phyloP scores from a whole-genome alignment of 2,797 vertebrate species.

The Cheracebus regulus region DNA sequence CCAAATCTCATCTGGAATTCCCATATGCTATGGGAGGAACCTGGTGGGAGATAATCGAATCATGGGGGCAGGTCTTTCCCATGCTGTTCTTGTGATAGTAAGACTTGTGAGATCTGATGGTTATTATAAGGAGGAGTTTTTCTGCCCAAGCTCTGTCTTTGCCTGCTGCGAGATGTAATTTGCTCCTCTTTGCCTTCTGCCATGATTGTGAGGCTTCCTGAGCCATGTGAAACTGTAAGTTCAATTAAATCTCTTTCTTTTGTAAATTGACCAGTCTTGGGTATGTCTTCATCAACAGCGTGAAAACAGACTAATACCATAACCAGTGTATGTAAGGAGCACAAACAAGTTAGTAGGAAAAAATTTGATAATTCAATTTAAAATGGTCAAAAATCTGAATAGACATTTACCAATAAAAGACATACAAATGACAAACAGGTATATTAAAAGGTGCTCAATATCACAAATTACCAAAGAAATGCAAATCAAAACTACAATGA shows the following conservation, averaged over 20 bases:
- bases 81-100: not conserved
- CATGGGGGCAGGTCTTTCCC: not conserved
- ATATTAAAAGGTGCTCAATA: not conserved
- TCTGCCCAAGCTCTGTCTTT: not conserved
- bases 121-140: not conserved
- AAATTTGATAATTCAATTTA: not conserved
- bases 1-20: not conserved
- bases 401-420: not conserved
- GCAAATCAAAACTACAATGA: not conserved
- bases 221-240: not conserved
- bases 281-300: not conserved
- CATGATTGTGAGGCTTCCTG: not conserved
- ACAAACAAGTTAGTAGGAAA: not conserved
- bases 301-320: not conserved
- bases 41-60: not conserved
- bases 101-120: not conserved
- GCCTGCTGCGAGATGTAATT: not conserved
- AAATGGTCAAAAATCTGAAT: not conserved
- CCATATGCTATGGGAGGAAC: not conserved
- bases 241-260: not conserved
- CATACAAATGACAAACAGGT: not conserved
- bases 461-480: not conserved
- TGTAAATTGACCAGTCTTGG: not conserved
- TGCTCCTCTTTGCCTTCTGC: not conserved
- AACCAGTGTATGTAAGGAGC: not conserved